A percentile compares a stretch with the other conserved stretches of the same genome.
Conservation (phyloP, 2,113 vertebrate genomes). For the Pluvialis apricaria region DNA sequence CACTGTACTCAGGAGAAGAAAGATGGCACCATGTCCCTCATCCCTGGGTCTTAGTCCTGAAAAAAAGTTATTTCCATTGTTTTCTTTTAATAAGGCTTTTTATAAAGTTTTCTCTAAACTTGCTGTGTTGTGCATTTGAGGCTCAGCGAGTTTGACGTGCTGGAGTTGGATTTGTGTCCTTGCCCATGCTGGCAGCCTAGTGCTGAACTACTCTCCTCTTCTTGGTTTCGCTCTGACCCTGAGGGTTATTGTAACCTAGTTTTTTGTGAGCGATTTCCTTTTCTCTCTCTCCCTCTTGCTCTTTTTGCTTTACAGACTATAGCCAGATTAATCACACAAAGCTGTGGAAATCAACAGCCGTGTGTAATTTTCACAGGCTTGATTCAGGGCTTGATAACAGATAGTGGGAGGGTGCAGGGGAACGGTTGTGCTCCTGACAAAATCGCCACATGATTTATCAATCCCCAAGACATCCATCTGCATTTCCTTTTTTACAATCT, state of each 20-base stretch:
- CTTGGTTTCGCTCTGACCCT: slow-evolving; percentile 16
- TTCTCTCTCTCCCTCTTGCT: not conserved
- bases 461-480: not conserved
- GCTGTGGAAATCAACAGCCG: not conserved
- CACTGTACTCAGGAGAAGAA: not conserved
- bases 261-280: not conserved
- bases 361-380: no score
- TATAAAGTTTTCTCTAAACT: not conserved
- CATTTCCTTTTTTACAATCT: not conserved
- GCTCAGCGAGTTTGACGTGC: not conserved
- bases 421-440: not conserved
- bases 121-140: not conserved
- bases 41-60: not conserved
- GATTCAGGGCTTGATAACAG: not conserved
- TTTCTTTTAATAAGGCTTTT: not conserved
- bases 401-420: not conserved
- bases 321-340: not conserved
- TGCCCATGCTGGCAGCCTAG: not conserved
- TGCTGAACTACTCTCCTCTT: slow-evolving; percentile 38
- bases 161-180: not conserved
- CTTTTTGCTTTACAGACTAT: not conserved
- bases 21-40: not conserved
- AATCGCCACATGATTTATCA: not conserved
- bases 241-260: slow-evolving; percentile 57
- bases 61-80: not conserved